Evolutionary conservation across 2,888 invertebrate species (phyloP).

Genomic region (Zhuqinia jingwanae): DNA sequence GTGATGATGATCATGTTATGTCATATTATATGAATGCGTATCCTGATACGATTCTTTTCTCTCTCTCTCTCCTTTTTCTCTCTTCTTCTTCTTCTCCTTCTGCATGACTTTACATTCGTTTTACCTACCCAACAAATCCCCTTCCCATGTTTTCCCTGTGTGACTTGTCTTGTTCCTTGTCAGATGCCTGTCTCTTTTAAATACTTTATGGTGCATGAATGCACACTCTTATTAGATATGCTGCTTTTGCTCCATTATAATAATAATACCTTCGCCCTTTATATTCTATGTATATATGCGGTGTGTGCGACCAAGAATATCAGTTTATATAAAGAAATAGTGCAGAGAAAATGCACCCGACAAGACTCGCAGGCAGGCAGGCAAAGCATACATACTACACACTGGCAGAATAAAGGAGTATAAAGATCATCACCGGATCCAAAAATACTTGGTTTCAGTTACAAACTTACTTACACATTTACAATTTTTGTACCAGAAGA

Average conservation of each 20-base stretch:
- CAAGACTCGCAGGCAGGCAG: not conserved
- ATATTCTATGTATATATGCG: not conserved
- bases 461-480: conserved; percentile 49
- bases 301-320: not conserved
- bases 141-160: conserved; percentile 58
- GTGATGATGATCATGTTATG: conserved; percentile 47
- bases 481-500: conserved; percentile 20
- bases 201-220: conserved; percentile 70
- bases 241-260: conserved; percentile 56
- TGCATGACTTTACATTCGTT: conserved; percentile 17
- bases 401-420: conserved; percentile 28
- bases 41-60: conserved; percentile 23
- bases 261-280: conserved; percentile 22
- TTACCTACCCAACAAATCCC: conserved; percentile 56
- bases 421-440: conserved; percentile 45
- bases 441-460: conserved; percentile 67
- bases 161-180: conserved; percentile 61
- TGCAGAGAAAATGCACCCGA: conserved; percentile 49
- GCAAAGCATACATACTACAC: too few relatives aligned
- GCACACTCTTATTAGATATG: conserved; percentile 50
- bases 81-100: too few relatives aligned
- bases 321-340: conserved; percentile 24
- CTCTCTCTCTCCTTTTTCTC: too few relatives aligned
- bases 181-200: conserved; percentile 58
- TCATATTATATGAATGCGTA: conserved; percentile 26